These are phyloP conservation scores for Drosophila atripex DNA, from an alignment of 2,888 invertebrate species.

Conservation along the genomic window DNA sequence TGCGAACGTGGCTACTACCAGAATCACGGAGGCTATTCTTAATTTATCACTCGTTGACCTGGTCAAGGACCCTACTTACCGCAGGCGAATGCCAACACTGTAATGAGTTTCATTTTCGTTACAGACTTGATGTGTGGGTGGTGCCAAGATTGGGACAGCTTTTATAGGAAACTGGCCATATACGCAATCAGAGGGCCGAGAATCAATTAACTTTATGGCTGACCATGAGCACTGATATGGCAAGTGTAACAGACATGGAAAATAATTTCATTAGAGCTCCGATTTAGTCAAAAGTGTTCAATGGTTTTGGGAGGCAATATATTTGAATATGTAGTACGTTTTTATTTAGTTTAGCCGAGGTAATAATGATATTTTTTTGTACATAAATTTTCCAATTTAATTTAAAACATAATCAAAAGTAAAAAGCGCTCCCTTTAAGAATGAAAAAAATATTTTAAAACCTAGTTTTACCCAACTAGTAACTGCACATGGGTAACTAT, in stretches of 20 bases:
- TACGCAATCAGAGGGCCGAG: background rate
- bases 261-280: background rate
- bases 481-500: too few relatives aligned
- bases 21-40: constrained; percentile 51
- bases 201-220: constrained; percentile 3
- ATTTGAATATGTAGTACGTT: too few relatives aligned
- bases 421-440: too few relatives aligned
- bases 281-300: too few relatives aligned
- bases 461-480: too few relatives aligned
- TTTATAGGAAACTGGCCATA: constrained; percentile 50
- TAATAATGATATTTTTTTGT: too few relatives aligned
- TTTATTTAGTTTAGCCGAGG: too few relatives aligned
- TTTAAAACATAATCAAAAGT: too few relatives aligned
- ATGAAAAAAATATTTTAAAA: too few relatives aligned
- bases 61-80: constrained; percentile 49
- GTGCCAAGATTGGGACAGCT: constrained; percentile 11
- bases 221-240: constrained; percentile 3
- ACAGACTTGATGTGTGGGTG: constrained; percentile 3
- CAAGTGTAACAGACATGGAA: background rate
- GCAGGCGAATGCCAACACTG: constrained; percentile 52
- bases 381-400: too few relatives aligned
- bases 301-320: too few relatives aligned
- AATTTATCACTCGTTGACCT: constrained; percentile 46
- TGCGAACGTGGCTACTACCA: constrained; percentile 57
- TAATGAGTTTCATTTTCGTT: constrained; percentile 57